Evolutionary conservation across 2,888 invertebrate genomes (phyloP).

Genomic region (Scaptomyza tumidula): DNA sequence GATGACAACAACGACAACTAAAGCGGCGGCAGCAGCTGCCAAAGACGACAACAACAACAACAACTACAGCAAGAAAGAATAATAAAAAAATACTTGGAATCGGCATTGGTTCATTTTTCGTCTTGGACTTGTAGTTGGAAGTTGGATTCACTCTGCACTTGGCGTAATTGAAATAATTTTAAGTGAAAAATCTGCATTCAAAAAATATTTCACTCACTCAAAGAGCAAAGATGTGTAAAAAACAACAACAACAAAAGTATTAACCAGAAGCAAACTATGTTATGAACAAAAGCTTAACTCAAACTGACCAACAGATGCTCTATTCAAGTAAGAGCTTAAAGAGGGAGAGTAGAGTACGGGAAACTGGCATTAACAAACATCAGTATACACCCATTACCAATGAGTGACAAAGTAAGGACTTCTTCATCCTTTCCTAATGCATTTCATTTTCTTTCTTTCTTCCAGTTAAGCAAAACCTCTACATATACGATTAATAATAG

Average conservation of each 20-base stretch:
- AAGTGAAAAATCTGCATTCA: conserved; percentile 80
- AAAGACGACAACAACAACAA: conserved; percentile 51
- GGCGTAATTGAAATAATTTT: conserved; percentile 78
- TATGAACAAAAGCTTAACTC: background rate
- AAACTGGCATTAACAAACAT: too few relatives aligned
- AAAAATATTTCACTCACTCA: conserved; percentile 70
- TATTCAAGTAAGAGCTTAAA: conserved; percentile 1
- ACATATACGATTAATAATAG: background rate
- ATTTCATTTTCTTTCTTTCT: background rate
- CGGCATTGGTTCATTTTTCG: conserved; percentile 22
- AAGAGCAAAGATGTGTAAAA: conserved; percentile 49
- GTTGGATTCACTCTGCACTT: conserved; percentile 55
- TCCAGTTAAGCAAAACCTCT: background rate
- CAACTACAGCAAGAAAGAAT: conserved; percentile 19
- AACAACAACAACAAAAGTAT: conserved; percentile 21
- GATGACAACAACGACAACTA: conserved; percentile 42
- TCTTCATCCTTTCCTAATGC: background rate
- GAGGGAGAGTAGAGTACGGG: background rate
- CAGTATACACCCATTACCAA: background rate
- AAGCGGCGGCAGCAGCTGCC: conserved; percentile 66
- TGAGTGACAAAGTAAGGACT: too few relatives aligned
- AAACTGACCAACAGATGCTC: conserved; percentile 32
- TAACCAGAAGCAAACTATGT: conserved; percentile 15
- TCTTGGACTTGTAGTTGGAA: conserved; percentile 16
- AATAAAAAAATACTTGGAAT: conserved; percentile 8